Conservation (phyloP, 1,140 invertebrate genomes). For the Physella acuta region DNA sequence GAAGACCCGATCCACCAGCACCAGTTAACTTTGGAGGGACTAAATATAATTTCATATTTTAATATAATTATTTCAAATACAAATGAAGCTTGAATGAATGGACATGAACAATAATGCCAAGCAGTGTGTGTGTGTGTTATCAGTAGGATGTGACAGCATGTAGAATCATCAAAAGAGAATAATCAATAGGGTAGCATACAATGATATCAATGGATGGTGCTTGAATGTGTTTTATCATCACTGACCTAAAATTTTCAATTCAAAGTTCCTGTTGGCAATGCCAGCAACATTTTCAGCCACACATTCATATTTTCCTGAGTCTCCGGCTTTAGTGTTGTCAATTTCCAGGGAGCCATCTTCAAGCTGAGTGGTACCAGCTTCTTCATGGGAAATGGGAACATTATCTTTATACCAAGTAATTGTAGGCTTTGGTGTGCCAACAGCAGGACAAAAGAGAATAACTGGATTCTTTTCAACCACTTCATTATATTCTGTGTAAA, state of each 20-base stretch:
- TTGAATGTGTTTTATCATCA: too few species aligned
- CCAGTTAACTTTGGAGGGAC: conserved; percentile 45
- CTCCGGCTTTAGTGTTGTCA: conserved; percentile 37
- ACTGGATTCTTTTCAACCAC: conserved; percentile 49
- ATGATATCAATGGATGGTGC: too few species aligned
- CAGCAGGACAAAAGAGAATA: conserved; percentile 58
- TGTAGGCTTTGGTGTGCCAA: conserved; percentile 60
- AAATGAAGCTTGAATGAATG: too few species aligned
- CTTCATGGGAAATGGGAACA: conserved; percentile 31
- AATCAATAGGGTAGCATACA: too few species aligned
- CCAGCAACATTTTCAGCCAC: conserved; percentile 62
- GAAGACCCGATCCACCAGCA: conserved; percentile 10
- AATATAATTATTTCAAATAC: too few species aligned
- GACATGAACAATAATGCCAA: too few species aligned
- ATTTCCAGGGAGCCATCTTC: conserved; percentile 48
- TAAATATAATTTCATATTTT: too few species aligned
- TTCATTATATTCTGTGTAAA: conserved; percentile 38
- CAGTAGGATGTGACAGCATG: too few species aligned
- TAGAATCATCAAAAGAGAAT: too few species aligned
- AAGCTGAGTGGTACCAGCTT: conserved; percentile 32
- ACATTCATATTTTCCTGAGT: conserved; percentile 62
- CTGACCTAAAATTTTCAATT: conserved; percentile 57
- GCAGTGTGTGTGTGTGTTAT: too few species aligned
- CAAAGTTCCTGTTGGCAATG: conserved; percentile 48
- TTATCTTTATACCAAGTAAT: conserved; percentile 62